Conservation (phyloP, 2,888 invertebrate genomes). For the Osedax fenrisi region DNA sequence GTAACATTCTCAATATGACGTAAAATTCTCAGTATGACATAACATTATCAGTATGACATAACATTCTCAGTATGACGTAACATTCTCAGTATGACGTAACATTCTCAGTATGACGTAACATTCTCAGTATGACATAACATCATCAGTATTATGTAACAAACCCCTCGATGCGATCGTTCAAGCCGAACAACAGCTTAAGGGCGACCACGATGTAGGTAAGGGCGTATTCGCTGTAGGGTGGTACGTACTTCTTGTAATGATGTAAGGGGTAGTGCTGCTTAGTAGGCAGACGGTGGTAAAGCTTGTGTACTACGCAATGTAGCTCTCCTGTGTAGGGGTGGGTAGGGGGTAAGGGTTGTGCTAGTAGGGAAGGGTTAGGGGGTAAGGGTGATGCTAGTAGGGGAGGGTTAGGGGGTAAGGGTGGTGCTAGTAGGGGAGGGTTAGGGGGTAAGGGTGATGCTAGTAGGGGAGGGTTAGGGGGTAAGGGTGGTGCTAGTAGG, state of each 20-base stretch:
- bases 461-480: no score
- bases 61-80: no score
- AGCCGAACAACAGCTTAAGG: conserved; percentile 5
- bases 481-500: no score
- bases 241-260: neutral
- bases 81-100: neutral
- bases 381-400: no score
- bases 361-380: no score
- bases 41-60: neutral
- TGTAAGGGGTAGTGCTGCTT: neutral
- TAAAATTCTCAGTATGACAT: neutral
- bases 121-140: neutral
- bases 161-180: neutral
- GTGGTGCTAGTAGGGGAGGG: no score
- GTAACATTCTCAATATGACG: neutral
- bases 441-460: no score
- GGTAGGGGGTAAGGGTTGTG: no score
- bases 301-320: neutral
- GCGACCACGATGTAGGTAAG: neutral
- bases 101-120: neutral
- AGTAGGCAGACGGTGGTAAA: neutral
- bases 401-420: no score
- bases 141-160: neutral
- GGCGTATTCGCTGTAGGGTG: neutral
- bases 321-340: no score